These are phyloP conservation scores for Drosophila borborema DNA, from an alignment of 2,888 invertebrate genomes.

Conservation along the genomic window DNA sequence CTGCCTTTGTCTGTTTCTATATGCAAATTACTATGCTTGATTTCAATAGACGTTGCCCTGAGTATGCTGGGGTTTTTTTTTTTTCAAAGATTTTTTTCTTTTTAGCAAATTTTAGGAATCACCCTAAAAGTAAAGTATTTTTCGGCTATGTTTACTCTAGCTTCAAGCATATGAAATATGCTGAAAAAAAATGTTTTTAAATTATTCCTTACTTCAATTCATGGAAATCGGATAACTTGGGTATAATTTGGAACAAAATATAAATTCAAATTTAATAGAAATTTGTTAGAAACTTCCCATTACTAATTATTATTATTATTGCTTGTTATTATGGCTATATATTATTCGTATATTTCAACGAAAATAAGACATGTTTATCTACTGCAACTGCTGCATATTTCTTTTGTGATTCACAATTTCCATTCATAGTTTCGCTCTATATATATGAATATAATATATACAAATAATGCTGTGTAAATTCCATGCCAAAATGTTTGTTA, in stretches of 20 bases:
- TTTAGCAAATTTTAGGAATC: neutral
- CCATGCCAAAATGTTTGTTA: constrained; percentile 23
- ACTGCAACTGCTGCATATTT: neutral
- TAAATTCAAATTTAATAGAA: too few relatives aligned
- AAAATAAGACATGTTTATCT: neutral
- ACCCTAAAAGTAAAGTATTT: neutral
- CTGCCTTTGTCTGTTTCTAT: neutral
- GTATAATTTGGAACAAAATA: too few relatives aligned
- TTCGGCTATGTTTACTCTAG: neutral
- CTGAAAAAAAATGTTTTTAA: too few relatives aligned
- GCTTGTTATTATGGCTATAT: neutral
- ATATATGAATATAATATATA: neutral
- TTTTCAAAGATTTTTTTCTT: neutral
- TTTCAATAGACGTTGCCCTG: neutral
- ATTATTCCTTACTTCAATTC: neutral
- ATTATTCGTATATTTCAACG: neutral
- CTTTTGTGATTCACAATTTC: neutral
- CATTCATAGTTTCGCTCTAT: neutral
- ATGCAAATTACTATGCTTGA: too few relatives aligned
- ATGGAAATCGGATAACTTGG: too few relatives aligned
- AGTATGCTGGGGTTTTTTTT: neutral
- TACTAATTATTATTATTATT: neutral
- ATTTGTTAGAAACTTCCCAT: neutral
- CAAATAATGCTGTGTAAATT: constrained; percentile 2
- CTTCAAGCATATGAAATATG: neutral